Evolutionary conservation across 2,888 invertebrate genomes (phyloP), one percentile per base, ranked within the genome.

Genomic region (Orchesella flavescens): DNA sequence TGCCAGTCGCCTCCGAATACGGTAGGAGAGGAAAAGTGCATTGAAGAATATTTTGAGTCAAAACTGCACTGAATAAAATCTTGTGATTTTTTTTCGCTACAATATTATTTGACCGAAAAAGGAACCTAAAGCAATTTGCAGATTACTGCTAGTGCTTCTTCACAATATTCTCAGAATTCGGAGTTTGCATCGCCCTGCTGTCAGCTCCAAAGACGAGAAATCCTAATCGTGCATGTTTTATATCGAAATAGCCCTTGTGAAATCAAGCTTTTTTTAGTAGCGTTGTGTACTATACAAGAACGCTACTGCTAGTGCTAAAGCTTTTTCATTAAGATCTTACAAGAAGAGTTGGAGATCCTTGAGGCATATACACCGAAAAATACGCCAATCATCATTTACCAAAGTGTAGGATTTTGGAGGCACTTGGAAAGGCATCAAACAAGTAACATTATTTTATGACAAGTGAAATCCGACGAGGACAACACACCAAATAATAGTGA

Each of bases 91-190:
- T 2, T 34, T 34, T 34, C 34, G 34, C 34, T 4, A 34, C 34
- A 34, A 34, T 23, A 2, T 66, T 17, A 4, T 44, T 34, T 66
- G 13, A 23, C n/a, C 46, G 53, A 66, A 55, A 57, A 24, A 49
- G 68, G 76, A 66, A 76, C 55, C 66, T 57, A 66, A 68, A 76
- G 76, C 76, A 66, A 76, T 76, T 76, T 76, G 76, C 68, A 75
- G 74, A 53, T 43, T 59, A 59, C 59, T 77, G 59, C 69, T 23
- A 69, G 76, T 68, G 46, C 43, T 76, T 43, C 57, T 76, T 76
- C 57, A 76, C 55, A 46, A 59, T 61, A 44, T 61, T 61, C 63
- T 19, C 2, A 23, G 1, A 34, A 34, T 34, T 34, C 34, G 34
- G 34, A 34, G 34, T 34, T 34, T 4, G 7, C 34, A 34, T 71